phyloP scores from a whole-genome alignment of 2,797 vertebrate species.

The Mormyrus proboscirostris region DNA sequence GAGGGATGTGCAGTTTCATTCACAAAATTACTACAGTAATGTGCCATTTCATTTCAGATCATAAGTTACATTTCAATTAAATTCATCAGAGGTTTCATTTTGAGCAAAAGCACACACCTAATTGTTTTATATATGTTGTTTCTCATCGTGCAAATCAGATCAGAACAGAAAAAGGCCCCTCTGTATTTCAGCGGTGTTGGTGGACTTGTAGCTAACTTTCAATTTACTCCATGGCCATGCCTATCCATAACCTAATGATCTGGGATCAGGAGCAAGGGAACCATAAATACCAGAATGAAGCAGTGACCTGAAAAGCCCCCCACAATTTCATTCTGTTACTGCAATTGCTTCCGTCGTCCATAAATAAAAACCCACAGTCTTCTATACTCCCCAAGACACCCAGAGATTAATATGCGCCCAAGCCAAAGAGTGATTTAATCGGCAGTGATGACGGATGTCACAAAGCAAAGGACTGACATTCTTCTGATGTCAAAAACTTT shows the following conservation, averaged over 20 bases:
- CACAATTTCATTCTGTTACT: slow-evolving; percentile 32
- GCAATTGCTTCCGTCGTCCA: slow-evolving; percentile 52
- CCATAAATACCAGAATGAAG: slow-evolving; percentile 35
- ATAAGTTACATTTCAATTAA: not conserved
- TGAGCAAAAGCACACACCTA: not conserved
- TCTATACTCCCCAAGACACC: slow-evolving; percentile 46
- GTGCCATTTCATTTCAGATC: not conserved
- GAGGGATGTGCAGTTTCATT: not conserved
- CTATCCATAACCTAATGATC: slow-evolving; percentile 25
- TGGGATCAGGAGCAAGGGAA: slow-evolving; percentile 33
- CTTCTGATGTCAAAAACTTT: slow-evolving; percentile 51
- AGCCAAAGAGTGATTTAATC: slow-evolving; percentile 59
- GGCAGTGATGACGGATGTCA: slow-evolving; percentile 61
- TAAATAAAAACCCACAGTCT: slow-evolving; percentile 52
- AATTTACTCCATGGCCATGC: not conserved
- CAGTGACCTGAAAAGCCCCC: slow-evolving; percentile 28
- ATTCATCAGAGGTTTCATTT: not conserved
- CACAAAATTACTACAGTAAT: not conserved
- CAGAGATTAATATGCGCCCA: slow-evolving; percentile 56
- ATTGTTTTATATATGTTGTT: not conserved
- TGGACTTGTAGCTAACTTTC: not conserved
- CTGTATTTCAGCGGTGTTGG: not conserved
- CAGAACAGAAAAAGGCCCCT: not conserved
- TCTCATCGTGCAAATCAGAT: not conserved
- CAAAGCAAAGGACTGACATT: slow-evolving; percentile 42